phyloP scores from a whole-genome alignment of 2,888 invertebrate genomes.

The Caenorhabditis sinica region DNA sequence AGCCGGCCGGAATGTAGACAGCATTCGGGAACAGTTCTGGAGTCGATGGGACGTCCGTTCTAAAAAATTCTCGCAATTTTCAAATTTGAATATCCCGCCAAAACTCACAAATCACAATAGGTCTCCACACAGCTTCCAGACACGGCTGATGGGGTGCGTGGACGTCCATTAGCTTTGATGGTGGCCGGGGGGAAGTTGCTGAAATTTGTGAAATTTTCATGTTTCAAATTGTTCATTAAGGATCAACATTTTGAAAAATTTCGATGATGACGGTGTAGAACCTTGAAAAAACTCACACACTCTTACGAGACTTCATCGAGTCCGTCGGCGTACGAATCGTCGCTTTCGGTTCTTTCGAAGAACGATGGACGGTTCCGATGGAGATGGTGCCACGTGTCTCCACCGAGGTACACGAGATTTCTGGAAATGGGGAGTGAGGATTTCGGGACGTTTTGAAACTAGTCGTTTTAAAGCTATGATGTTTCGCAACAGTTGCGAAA shows the following conservation, averaged over 20 bases:
- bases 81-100: background rate
- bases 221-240: no score
- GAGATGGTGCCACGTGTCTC: conserved; percentile 17
- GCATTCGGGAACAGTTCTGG: conserved; percentile 32
- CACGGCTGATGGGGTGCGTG: background rate
- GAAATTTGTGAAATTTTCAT: no score
- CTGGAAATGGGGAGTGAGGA: no score
- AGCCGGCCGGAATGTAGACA: conserved; percentile 39
- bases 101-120: background rate
- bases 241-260: no score
- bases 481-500: no score
- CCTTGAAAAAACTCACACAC: background rate
- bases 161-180: background rate
- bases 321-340: conserved; percentile 42
- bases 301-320: conserved; percentile 10
- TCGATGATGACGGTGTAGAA: no score
- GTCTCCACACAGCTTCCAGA: no score
- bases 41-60: background rate
- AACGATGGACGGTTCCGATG: conserved; percentile 1
- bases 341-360: conserved; percentile 10
- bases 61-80: no score
- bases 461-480: no score
- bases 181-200: conserved; percentile 38
- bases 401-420: background rate
- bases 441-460: no score